phyloP scores from a whole-genome alignment of 2,797 vertebrate species.

The Gila robusta region DNA sequence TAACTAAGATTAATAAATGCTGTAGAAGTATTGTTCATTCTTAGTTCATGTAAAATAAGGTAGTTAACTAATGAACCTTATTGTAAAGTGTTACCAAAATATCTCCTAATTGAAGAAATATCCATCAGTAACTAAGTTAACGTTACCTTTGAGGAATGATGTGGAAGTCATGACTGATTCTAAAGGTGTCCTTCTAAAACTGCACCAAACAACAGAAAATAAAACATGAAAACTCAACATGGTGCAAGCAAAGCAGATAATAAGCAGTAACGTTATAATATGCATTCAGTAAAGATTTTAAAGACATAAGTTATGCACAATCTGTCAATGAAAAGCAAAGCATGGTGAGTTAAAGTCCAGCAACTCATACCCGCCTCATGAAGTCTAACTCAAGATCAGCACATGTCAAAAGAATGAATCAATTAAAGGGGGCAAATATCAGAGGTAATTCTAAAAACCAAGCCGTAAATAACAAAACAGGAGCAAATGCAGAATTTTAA shows the following conservation, averaged over 20 bases:
- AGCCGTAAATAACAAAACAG: background rate
- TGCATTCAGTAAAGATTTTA: background rate
- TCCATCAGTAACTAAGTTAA: slow-evolving; percentile 35
- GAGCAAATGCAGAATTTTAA: background rate
- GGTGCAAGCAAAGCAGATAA: background rate
- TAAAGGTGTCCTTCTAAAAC: background rate
- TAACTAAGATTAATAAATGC: no score
- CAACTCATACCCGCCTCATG: background rate
- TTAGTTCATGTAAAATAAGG: no score
- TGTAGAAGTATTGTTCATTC: no score
- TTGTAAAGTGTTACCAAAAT: no score
- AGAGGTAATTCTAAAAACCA: background rate
- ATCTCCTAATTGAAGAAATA: background rate
- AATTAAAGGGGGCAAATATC: background rate
- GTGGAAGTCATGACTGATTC: slow-evolving; percentile 46
- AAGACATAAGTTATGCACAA: background rate
- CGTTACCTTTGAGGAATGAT: slow-evolving; percentile 58
- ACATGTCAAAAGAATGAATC: background rate
- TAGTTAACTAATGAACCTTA: no score
- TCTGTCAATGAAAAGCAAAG: background rate
- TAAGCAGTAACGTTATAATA: no score
- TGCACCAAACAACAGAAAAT: slow-evolving; percentile 17
- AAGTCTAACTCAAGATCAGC: background rate
- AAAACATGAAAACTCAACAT: background rate
- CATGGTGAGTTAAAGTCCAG: background rate